These are phyloP conservation scores for Hylomyscus alleni DNA, from an alignment of 2,797 vertebrate genomes.

Conservation along the genomic window DNA sequence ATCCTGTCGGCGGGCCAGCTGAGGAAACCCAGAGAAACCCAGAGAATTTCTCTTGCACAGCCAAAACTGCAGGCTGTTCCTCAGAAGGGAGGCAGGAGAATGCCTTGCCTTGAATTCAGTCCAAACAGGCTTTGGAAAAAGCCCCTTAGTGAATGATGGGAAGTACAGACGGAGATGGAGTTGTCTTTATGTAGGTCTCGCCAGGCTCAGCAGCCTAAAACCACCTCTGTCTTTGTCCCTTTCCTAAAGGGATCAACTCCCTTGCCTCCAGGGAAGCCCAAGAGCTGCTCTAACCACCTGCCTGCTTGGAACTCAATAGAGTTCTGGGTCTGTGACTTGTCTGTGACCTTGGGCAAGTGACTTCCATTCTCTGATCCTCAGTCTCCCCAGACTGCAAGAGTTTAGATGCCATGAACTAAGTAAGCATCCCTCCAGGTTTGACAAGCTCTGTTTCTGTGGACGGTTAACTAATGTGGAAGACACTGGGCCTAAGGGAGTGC, in stretches of 20 bases:
- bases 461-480: conserved; percentile 53
- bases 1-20: conserved; percentile 50
- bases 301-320: not conserved
- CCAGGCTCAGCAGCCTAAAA: not conserved
- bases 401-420: conserved; percentile 53
- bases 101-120: conserved; percentile 64
- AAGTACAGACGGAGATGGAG: not conserved
- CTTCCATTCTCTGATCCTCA: conserved; percentile 60
- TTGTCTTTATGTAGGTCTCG: not conserved
- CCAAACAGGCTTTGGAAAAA: conserved; percentile 54
- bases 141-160: not conserved
- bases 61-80: conserved; percentile 61
- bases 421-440: conserved; percentile 61
- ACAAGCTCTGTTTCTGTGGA: conserved; percentile 59
- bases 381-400: conserved; percentile 30
- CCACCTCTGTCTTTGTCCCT: not conserved
- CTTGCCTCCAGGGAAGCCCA: not conserved
- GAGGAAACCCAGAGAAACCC: conserved; percentile 66
- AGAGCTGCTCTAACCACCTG: not conserved
- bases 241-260: conserved; percentile 29
- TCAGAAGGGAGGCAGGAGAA: conserved; percentile 51
- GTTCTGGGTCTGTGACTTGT: conserved; percentile 30
- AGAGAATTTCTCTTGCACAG: conserved; percentile 56
- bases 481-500: not conserved
- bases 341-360: conserved; percentile 77